These are phyloP conservation scores for Cepaea nemoralis DNA, from an alignment of 1,140 invertebrate genomes.

Conservation along the genomic window DNA sequence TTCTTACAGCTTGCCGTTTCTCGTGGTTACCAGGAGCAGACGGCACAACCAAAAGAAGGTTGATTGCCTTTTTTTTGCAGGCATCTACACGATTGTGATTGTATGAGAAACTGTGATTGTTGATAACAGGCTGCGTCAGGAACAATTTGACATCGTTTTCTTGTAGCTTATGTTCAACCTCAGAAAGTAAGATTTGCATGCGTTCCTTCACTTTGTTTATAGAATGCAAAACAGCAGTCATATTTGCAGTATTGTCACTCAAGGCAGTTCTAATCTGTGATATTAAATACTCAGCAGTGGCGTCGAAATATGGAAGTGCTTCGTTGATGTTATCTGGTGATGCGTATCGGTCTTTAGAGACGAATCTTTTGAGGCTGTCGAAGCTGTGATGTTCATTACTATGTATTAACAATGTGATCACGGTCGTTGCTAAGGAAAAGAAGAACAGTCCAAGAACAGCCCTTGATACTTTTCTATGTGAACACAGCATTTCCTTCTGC, in stretches of 20 bases:
- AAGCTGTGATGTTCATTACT: not conserved
- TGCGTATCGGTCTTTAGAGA: no score
- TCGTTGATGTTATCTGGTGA: no score
- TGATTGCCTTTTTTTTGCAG: not conserved
- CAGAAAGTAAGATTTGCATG: no score
- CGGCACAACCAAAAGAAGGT: constrained; percentile 12
- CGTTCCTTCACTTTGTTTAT: no score
- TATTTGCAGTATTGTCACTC: no score
- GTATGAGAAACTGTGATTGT: constrained; percentile 29
- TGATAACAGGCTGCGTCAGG: constrained; percentile 21
- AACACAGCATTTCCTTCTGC: not conserved
- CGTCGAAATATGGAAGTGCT: no score
- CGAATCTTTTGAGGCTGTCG: no score
- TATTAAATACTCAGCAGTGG: no score
- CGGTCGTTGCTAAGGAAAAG: not conserved
- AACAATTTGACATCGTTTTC: not conserved
- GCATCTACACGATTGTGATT: not conserved
- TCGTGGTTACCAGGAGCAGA: constrained; percentile 18
- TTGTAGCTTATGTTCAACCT: no score
- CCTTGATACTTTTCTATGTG: not conserved
- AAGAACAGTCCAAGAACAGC: not conserved
- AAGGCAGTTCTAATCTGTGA: no score
- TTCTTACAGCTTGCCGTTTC: constrained; percentile 7
- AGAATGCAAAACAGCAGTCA: no score
- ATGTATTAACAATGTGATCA: not conserved